These are phyloP conservation scores for Balaeniceps rex DNA, from an alignment of 2,113 vertebrate species.

Conservation along the genomic window DNA sequence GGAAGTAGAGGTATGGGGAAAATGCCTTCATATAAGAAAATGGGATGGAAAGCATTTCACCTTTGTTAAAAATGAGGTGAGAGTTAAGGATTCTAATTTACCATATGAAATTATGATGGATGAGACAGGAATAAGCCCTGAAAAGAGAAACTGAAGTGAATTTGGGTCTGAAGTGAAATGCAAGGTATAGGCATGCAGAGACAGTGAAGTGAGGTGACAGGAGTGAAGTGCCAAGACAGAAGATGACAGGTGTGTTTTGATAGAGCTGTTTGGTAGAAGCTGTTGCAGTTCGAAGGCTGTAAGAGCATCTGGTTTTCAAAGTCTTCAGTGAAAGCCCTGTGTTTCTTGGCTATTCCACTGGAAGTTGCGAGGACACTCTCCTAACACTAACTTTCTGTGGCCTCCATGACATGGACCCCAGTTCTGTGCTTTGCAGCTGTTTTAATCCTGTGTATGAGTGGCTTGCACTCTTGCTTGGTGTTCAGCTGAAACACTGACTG, in stretches of 20 bases:
- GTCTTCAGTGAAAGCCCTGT: not conserved
- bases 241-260: not conserved
- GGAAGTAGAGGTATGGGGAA: not conserved
- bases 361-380: not conserved
- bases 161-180: conserved; percentile 4
- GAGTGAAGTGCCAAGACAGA: conserved; percentile 4
- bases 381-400: not conserved
- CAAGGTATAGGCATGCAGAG: not conserved
- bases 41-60: not conserved
- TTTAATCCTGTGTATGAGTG: not conserved
- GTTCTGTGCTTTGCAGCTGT: not conserved
- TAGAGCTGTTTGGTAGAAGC: not conserved
- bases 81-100: not conserved
- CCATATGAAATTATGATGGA: not conserved
- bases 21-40: not conserved
- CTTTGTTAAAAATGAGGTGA: not conserved
- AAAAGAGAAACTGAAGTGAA: not conserved
- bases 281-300: not conserved
- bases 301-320: not conserved
- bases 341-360: not conserved
- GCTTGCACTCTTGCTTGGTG: not conserved
- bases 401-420: not conserved
- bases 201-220: not conserved
- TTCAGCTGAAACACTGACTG: not conserved
- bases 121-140: not conserved